These are phyloP conservation scores for Pentalonia nigronervosa DNA, from an alignment of 1,140 invertebrate species.

Conservation along the genomic window DNA sequence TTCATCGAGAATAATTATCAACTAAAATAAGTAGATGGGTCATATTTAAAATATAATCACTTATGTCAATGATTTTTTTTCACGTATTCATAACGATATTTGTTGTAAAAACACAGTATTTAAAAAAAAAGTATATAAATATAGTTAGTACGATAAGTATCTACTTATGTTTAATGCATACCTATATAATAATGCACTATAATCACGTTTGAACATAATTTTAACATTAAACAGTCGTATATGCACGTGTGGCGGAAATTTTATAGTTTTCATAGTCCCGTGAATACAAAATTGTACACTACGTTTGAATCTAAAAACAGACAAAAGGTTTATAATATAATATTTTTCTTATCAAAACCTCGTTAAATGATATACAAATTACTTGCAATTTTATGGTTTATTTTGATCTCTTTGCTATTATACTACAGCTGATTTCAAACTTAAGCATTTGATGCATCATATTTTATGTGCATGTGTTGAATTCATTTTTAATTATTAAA, in stretches of 20 bases:
- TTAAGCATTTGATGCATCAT: neutral
- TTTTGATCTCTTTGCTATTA: neutral
- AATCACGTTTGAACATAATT: neutral
- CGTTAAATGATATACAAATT: neutral
- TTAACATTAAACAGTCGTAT: neutral
- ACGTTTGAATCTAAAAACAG: neutral
- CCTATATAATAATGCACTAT: neutral
- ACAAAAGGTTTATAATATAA: neutral
- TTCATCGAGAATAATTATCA: neutral
- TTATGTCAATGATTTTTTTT: too few species aligned
- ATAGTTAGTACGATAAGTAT: too few species aligned
- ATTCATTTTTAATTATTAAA: neutral
- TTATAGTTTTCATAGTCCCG: neutral
- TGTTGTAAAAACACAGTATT: too few species aligned
- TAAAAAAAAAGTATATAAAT: too few species aligned
- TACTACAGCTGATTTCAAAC: neutral
- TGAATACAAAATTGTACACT: neutral
- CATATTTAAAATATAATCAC: neutral
- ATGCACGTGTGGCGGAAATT: neutral
- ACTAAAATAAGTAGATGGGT: neutral
- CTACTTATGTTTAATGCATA: neutral
- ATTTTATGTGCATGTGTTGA: too few species aligned
- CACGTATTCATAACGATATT: neutral
- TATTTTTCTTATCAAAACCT: neutral
- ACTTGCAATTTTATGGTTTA: neutral